phyloP scores from a whole-genome alignment of 92 coral and sea anemone species.

The Parazoanthus darwini region DNA sequence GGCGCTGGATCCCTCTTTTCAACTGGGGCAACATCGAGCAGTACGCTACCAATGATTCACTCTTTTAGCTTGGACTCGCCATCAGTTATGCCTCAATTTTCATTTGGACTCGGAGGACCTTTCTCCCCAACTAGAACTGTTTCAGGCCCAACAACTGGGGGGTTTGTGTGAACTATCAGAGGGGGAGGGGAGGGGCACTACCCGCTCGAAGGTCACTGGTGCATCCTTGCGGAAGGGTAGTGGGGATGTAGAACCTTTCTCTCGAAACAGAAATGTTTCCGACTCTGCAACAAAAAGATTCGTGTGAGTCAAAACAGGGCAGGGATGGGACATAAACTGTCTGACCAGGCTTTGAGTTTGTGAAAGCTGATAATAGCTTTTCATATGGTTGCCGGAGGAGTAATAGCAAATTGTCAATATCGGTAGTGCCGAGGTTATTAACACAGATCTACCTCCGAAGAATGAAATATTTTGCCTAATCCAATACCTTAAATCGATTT shows the following conservation, averaged over 20 bases:
- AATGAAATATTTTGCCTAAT: neutral
- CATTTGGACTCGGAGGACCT: conserved; percentile 54
- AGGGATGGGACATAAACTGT: neutral
- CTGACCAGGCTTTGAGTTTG: neutral
- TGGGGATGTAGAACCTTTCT: neutral
- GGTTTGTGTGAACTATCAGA: conserved; percentile 13
- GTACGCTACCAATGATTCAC: conserved; percentile 32
- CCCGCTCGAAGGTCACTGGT: neutral
- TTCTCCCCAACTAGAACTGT: conserved; percentile 64
- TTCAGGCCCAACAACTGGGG: conserved; percentile 37
- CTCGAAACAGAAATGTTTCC: neutral
- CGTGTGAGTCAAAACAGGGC: neutral
- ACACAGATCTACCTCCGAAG: neutral
- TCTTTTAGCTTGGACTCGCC: conserved; percentile 46
- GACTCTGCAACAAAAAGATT: neutral
- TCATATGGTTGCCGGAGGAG: no score
- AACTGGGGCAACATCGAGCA: conserved; percentile 38
- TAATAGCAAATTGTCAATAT: no score
- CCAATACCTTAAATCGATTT: neutral
- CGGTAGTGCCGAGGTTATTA: neutral
- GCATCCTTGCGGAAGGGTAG: neutral
- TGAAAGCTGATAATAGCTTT: neutral
- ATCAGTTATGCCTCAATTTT: conserved; percentile 48
- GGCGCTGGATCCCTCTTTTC: conserved; percentile 37
- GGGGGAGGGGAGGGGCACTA: neutral